A percentile compares a stretch with the other conserved stretches of the same genome.
Conservation (phyloP, 2,113 vertebrate species). For the Athene noctua region DNA sequence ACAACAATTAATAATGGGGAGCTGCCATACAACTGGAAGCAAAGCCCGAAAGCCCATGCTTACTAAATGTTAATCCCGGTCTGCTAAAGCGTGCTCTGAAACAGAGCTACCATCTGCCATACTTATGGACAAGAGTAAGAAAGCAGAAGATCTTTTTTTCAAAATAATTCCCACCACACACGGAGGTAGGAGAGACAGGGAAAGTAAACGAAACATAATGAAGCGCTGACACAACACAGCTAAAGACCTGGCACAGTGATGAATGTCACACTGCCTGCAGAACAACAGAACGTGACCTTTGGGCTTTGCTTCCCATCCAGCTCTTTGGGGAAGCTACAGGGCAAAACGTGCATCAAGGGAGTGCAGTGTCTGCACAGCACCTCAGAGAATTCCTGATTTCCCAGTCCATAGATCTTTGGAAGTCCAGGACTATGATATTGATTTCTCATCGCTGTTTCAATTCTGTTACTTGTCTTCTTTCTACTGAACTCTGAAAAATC, state of each 20-base stretch:
- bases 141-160: background rate
- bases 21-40: background rate
- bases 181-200: background rate
- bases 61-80: background rate
- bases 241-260: background rate
- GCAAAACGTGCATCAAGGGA: rapidly evolving
- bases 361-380: background rate
- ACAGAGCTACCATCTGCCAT: background rate
- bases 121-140: background rate
- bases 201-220: background rate
- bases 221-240: background rate
- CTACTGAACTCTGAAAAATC: background rate
- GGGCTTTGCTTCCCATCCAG: background rate
- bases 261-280: background rate
- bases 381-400: background rate
- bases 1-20: background rate
- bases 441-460: constrained; percentile 2
- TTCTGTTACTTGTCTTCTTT: background rate
- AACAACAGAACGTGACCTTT: background rate
- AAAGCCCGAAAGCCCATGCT: background rate
- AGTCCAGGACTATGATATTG: background rate
- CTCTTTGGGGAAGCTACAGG: background rate
- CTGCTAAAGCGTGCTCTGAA: background rate
- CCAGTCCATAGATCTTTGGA: background rate
- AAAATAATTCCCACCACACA: background rate